Evolutionary conservation across 2,888 invertebrate species (phyloP).

Genomic region (Leucophenga montana): DNA sequence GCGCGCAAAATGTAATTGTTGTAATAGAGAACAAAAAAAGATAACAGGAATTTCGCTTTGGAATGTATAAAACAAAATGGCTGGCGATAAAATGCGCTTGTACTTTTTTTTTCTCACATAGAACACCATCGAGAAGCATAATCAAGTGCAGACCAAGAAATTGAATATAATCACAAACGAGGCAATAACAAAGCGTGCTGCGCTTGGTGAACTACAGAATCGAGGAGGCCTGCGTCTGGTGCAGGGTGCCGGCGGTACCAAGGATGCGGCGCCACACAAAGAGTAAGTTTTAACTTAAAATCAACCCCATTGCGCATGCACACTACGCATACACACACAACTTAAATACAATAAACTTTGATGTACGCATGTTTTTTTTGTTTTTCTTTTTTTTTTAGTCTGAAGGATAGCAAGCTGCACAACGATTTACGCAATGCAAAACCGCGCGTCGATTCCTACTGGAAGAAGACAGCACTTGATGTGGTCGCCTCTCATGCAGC

Average conservation of each 20-base stretch:
- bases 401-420: conserved; percentile 61
- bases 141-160: conserved; percentile 65
- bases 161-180: conserved; percentile 58
- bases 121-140: conserved; percentile 66
- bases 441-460: conserved; percentile 70
- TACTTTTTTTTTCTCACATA: conserved; percentile 35
- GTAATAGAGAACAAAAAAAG: background rate
- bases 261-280: conserved; percentile 62
- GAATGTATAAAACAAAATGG: conserved; percentile 48
- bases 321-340: background rate
- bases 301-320: too few relatives aligned
- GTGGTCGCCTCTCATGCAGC: conserved; percentile 34
- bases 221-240: conserved; percentile 68
- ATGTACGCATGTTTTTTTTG: too few relatives aligned
- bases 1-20: background rate
- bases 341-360: background rate
- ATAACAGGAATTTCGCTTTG: background rate
- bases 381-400: conserved; percentile 44
- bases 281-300: conserved; percentile 57
- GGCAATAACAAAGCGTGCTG: conserved; percentile 71
- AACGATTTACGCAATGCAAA: conserved; percentile 68
- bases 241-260: conserved; percentile 40
- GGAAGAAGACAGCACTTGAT: conserved; percentile 64
- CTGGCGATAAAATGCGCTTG: conserved; percentile 28
- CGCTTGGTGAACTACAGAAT: conserved; percentile 75